Percentiles rank a stretch among this genome's conserved stretches.
phyloP scores from a whole-genome alignment of 2,113 vertebrate genomes.

The Ploceus nigricollis region DNA sequence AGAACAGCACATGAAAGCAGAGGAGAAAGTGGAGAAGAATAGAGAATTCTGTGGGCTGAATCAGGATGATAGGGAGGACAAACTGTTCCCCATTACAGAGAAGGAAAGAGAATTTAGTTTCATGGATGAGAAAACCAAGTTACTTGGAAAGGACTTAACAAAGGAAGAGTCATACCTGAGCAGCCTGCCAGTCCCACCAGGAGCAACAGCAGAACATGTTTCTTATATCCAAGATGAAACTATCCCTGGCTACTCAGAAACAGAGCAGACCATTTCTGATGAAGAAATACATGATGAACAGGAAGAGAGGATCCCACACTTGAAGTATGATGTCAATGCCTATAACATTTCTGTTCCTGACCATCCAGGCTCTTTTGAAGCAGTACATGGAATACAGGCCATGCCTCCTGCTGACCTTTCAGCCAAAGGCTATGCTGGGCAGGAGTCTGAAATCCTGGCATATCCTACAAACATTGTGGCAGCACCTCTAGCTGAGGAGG shows the following conservation, averaged over 20 bases:
- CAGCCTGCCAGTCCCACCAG: constrained; percentile 72
- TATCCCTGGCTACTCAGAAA: constrained; percentile 95
- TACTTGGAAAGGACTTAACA: constrained; percentile 67
- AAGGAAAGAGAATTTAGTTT: constrained; percentile 35
- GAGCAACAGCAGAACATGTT: constrained; percentile 81
- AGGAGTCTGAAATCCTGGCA: constrained; percentile 81
- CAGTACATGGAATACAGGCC: constrained; percentile 79
- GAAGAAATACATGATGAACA: constrained; percentile 95
- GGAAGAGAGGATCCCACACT: constrained; percentile 86
- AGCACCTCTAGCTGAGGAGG: constrained; percentile 94
- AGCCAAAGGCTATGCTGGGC: constrained; percentile 76
- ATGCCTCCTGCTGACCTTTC: constrained; percentile 63
- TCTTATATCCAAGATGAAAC: constrained; percentile 98
- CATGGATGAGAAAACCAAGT: constrained; percentile 27
- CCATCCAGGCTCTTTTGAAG: constrained; percentile 81
- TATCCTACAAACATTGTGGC: constrained; percentile 88
- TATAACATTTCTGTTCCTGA: constrained; percentile 88
- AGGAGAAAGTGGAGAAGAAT: constrained; percentile 58
- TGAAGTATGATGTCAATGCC: constrained; percentile 81
- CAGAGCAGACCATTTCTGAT: constrained; percentile 96
- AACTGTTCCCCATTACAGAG: background rate
- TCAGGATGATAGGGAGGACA: background rate
- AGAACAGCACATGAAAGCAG: constrained; percentile 71
- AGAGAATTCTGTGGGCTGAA: constrained; percentile 51
- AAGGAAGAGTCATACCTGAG: constrained; percentile 80